Percentiles rank a stretch among this genome's conserved stretches.
phyloP scores from a whole-genome alignment of 23 tunicate species.

The Styela clava region DNA sequence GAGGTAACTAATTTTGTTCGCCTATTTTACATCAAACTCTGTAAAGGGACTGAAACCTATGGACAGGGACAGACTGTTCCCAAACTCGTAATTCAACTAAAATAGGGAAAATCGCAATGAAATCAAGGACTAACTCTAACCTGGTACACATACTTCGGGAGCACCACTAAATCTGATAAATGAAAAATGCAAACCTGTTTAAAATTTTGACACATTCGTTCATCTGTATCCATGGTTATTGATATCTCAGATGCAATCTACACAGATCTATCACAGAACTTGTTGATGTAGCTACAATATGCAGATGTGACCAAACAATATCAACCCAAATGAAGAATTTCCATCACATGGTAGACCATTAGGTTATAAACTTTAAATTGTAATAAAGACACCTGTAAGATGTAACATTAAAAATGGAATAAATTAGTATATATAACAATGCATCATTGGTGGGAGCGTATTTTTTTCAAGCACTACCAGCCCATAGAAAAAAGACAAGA shows the following conservation, averaged over 20 bases:
- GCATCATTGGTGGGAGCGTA: too few relatives aligned
- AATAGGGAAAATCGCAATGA: background rate
- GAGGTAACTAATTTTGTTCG: too few relatives aligned
- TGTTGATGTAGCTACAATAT: background rate
- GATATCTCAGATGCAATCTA: background rate
- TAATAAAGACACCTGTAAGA: too few relatives aligned
- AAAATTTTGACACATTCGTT: background rate
- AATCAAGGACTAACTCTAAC: background rate
- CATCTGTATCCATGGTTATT: background rate
- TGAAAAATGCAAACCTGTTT: background rate
- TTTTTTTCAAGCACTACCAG: too few relatives aligned
- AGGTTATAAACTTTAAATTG: too few relatives aligned
- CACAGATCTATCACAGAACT: background rate
- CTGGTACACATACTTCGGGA: background rate
- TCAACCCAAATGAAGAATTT: too few relatives aligned
- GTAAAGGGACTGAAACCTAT: too few relatives aligned
- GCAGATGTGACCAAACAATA: too few relatives aligned
- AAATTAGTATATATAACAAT: too few relatives aligned
- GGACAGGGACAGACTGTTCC: background rate
- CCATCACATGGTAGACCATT: too few relatives aligned
- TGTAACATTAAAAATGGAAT: too few relatives aligned
- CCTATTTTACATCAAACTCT: background rate
- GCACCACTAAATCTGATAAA: background rate
- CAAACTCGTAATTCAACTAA: background rate
- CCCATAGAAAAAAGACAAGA: slow-evolving; percentile 43